phyloP scores from a whole-genome alignment of 2,888 invertebrate genomes.

The Dicranocentrus wangi region DNA sequence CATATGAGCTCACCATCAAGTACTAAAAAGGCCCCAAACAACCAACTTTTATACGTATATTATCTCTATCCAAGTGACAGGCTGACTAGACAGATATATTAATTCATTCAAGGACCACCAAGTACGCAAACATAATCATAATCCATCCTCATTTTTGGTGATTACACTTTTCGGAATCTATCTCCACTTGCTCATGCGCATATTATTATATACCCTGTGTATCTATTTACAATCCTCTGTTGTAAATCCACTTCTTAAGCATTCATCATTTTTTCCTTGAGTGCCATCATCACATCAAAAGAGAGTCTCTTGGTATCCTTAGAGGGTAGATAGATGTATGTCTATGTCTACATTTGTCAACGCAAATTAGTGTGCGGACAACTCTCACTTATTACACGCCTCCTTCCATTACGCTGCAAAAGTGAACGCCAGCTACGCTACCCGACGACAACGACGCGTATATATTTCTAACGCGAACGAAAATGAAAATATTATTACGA shows the following conservation, averaged over 20 bases:
- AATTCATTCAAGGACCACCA: constrained; percentile 59
- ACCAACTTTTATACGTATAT: not conserved
- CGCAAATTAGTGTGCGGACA: constrained; percentile 30
- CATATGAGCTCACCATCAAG: constrained; percentile 50
- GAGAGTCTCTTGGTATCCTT: too few species aligned
- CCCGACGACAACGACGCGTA: too few species aligned
- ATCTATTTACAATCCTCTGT: constrained; percentile 21
- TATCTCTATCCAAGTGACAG: not conserved
- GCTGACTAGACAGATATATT: constrained; percentile 49
- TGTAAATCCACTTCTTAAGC: constrained; percentile 41
- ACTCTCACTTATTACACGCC: not conserved
- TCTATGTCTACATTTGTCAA: constrained; percentile 37
- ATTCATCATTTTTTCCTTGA: constrained; percentile 34
- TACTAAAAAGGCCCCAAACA: not conserved
- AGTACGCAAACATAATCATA: constrained; percentile 53
- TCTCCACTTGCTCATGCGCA: constrained; percentile 5
- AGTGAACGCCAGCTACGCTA: too few species aligned
- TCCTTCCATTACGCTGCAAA: too few species aligned
- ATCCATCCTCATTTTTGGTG: constrained; percentile 28
- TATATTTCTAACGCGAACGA: too few species aligned
- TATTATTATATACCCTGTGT: not conserved
- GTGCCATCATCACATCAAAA: constrained; percentile 38
- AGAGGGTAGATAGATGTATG: not conserved
- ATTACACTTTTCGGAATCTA: not conserved
- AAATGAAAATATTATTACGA: not conserved